phyloP scores from a whole-genome alignment of 2,113 vertebrate species.

The Phyllopteryx taeniolatus region DNA sequence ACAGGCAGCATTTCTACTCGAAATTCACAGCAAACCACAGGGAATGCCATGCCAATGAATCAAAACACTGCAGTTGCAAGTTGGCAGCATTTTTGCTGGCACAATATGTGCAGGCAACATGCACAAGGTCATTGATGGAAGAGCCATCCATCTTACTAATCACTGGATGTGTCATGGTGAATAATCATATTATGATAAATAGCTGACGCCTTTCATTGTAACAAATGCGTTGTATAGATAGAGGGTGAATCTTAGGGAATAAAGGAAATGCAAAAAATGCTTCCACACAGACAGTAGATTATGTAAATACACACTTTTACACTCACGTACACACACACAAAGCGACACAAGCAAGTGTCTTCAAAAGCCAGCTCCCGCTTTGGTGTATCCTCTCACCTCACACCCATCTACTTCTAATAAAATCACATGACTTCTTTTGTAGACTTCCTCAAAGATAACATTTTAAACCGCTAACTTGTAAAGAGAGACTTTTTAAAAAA shows the following conservation, averaged over 20 bases:
- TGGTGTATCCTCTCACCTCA: slow-evolving; percentile 9
- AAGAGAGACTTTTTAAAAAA: background rate
- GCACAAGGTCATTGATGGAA: slow-evolving; percentile 66
- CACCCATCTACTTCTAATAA: slow-evolving; percentile 8
- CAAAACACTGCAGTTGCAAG: slow-evolving; percentile 37
- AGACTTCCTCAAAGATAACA: slow-evolving; percentile 38
- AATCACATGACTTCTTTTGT: slow-evolving; percentile 36
- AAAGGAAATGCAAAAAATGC: slow-evolving; percentile 17
- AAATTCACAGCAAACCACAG: slow-evolving; percentile 36
- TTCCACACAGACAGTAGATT: slow-evolving; percentile 26
- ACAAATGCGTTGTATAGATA: slow-evolving; percentile 52
- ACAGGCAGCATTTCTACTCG: slow-evolving; percentile 45
- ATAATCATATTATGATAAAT: slow-evolving; percentile 70
- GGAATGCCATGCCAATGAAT: slow-evolving; percentile 45
- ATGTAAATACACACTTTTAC: slow-evolving; percentile 18
- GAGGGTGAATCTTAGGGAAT: slow-evolving; percentile 53
- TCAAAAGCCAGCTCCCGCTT: slow-evolving; percentile 23
- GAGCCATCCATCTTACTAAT: slow-evolving; percentile 71
- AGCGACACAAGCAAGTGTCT: slow-evolving; percentile 1
- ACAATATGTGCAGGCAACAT: slow-evolving; percentile 36
- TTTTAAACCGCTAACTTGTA: slow-evolving; percentile 25
- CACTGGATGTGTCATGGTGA: slow-evolving; percentile 55
- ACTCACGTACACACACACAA: slow-evolving; percentile 3
- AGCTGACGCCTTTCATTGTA: slow-evolving; percentile 33
- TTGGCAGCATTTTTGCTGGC: slow-evolving; percentile 47